A percentile compares a stretch with the other conserved stretches of the same genome.
Conservation (phyloP, 2,888 invertebrate genomes). For the Arctia plantaginis region DNA sequence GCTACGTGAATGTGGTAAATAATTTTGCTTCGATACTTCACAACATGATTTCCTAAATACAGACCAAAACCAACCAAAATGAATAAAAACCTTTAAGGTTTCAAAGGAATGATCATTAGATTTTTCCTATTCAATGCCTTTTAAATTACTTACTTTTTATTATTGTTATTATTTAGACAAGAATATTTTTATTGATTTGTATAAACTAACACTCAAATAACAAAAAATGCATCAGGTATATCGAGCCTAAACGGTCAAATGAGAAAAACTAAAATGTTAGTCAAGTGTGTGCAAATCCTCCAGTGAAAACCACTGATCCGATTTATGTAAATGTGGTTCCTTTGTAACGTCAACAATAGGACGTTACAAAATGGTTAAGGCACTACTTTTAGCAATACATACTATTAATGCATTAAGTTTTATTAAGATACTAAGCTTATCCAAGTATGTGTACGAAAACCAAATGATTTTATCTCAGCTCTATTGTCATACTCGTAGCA, state of each 20-base stretch:
- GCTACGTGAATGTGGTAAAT: neutral
- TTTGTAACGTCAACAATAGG: constrained; percentile 17
- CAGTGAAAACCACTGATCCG: constrained; percentile 22
- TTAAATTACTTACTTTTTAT: too few species aligned
- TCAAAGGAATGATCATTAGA: neutral
- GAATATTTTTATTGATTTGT: too few species aligned
- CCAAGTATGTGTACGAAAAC: too few species aligned
- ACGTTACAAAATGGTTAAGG: neutral
- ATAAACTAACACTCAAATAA: too few species aligned
- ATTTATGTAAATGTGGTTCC: constrained; percentile 38
- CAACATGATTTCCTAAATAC: neutral
- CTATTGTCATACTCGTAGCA: too few species aligned
- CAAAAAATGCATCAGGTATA: too few species aligned
- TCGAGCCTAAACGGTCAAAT: too few species aligned
- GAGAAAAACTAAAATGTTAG: too few species aligned
- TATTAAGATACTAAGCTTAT: neutral
- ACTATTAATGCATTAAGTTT: neutral
- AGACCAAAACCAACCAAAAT: too few species aligned
- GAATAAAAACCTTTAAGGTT: neutral
- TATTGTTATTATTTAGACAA: neutral
- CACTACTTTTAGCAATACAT: neutral
- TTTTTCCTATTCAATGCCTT: neutral
- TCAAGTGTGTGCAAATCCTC: neutral
- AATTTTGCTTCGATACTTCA: neutral
- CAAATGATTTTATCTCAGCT: too few species aligned